Conservation (phyloP, 2,797 vertebrate species). For the Monodelphis domestica region DNA sequence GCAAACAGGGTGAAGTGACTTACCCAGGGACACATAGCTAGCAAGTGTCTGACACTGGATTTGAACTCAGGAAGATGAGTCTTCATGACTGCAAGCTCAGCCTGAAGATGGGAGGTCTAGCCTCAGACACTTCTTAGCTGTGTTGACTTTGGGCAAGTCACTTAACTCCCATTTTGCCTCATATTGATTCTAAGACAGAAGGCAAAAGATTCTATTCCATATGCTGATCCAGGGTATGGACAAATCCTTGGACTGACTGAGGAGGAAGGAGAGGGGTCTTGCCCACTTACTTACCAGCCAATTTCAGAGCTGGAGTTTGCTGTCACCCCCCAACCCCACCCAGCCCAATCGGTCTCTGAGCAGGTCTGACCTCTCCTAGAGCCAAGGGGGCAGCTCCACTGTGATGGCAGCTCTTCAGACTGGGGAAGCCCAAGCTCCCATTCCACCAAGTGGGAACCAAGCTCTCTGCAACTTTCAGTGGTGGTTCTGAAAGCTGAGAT, state of each 20-base stretch:
- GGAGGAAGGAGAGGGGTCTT: no score
- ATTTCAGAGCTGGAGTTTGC: neutral
- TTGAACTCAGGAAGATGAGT: no score
- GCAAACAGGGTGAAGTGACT: neutral
- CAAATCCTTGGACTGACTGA: no score
- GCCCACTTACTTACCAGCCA: neutral
- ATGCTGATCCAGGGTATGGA: neutral
- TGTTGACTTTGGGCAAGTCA: no score
- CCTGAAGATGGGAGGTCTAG: no score
- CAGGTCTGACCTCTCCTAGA: neutral
- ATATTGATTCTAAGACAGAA: no score
- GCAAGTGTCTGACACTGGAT: no score
- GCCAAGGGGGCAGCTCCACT: rapidly evolving
- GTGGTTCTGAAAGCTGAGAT: neutral
- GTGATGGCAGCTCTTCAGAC: neutral
- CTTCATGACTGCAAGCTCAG: no score
- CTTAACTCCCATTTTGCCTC: no score
- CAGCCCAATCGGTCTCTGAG: neutral
- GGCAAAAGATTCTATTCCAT: no score
- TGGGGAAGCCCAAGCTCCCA: neutral
- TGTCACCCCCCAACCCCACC: no score
- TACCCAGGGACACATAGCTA: neutral
- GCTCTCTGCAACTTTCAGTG: neutral
- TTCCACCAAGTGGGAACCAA: neutral
- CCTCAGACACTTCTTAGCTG: no score